Percentiles rank a stretch among this genome's conserved stretches.
These are phyloP conservation scores for Hoplodrina blanda DNA, from an alignment of 2,888 invertebrate genomes.

Conservation along the genomic window DNA sequence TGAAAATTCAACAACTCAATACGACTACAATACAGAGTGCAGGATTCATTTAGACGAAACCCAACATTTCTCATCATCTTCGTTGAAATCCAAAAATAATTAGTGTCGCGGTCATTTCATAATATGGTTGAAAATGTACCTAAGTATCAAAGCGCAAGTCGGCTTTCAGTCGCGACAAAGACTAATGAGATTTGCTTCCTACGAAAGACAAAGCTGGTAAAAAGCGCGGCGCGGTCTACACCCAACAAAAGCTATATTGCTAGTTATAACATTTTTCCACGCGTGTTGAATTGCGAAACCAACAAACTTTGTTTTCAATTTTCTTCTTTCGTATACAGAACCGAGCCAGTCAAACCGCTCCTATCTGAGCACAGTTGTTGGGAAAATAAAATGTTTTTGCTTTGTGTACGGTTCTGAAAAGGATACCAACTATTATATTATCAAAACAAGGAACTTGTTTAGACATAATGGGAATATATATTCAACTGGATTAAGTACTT, in stretches of 20 bases:
- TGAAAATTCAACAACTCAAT: constrained; percentile 1
- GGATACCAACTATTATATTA: constrained; percentile 22
- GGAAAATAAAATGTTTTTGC: constrained; percentile 45
- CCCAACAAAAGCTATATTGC: constrained; percentile 60
- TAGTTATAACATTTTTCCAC: constrained; percentile 73
- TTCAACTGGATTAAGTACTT: constrained; percentile 35
- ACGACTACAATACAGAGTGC: constrained; percentile 2
- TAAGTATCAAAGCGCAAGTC: constrained; percentile 49
- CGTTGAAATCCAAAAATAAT: constrained; percentile 50
- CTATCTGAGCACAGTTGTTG: constrained; percentile 57
- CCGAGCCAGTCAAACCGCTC: constrained; percentile 45
- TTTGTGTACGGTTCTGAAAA: constrained; percentile 39
- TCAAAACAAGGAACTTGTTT: constrained; percentile 29
- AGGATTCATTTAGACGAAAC: constrained; percentile 3
- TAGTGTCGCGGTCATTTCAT: constrained; percentile 41
- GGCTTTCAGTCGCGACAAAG: constrained; percentile 69
- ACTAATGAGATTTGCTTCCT: constrained; percentile 79
- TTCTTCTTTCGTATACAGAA: constrained; percentile 64
- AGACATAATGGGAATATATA: constrained; percentile 32
- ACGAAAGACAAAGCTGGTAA: constrained; percentile 71
- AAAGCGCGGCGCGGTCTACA: constrained; percentile 61
- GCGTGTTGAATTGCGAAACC: constrained; percentile 69
- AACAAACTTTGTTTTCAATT: constrained; percentile 75
- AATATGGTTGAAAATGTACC: constrained; percentile 61
- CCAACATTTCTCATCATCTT: constrained; percentile 16